These are phyloP conservation scores for Pseudochirops cupreus DNA, from an alignment of 2,797 vertebrate species.

Conservation along the genomic window DNA sequence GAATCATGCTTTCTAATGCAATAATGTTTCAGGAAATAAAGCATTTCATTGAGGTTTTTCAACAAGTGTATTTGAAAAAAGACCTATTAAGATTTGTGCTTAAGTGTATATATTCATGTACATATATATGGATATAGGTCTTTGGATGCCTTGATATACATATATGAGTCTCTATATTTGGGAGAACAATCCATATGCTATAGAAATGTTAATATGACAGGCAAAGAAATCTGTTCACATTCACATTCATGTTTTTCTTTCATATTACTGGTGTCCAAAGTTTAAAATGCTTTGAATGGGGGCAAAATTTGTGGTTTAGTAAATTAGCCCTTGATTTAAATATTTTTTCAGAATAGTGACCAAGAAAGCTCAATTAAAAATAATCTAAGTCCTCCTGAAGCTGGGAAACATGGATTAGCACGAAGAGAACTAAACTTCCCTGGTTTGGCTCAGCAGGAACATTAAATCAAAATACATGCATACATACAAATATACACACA, in stretches of 20 bases:
- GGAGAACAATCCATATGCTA: slow-evolving; percentile 39
- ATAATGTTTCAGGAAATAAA: slow-evolving; percentile 78
- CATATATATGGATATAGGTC: slow-evolving; percentile 19
- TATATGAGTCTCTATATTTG: slow-evolving; percentile 32
- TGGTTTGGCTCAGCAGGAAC: slow-evolving; percentile 63
- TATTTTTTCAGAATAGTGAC: slow-evolving; percentile 67
- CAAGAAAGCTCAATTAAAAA: slow-evolving; percentile 75
- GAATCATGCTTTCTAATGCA: slow-evolving; percentile 80
- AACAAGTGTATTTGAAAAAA: slow-evolving; percentile 70
- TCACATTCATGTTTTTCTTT: slow-evolving; percentile 64
- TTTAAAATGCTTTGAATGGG: slow-evolving; percentile 67
- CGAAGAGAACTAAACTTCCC: slow-evolving; percentile 59
- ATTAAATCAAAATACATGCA: slow-evolving; percentile 40
- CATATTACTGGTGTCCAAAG: slow-evolving; percentile 55
- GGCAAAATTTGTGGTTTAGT: slow-evolving; percentile 63
- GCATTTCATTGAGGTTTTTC: slow-evolving; percentile 68
- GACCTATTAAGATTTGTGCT: slow-evolving; percentile 2
- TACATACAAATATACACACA: neutral
- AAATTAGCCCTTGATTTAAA: slow-evolving; percentile 67
- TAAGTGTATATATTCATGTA: neutral
- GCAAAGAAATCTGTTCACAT: slow-evolving; percentile 57
- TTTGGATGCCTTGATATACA: slow-evolving; percentile 58
- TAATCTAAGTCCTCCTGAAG: slow-evolving; percentile 65
- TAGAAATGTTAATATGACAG: slow-evolving; percentile 55
- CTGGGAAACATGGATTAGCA: slow-evolving; percentile 63